These are phyloP conservation scores for Candoia aspera DNA, from an alignment of 2,113 vertebrate species.

Conservation along the genomic window DNA sequence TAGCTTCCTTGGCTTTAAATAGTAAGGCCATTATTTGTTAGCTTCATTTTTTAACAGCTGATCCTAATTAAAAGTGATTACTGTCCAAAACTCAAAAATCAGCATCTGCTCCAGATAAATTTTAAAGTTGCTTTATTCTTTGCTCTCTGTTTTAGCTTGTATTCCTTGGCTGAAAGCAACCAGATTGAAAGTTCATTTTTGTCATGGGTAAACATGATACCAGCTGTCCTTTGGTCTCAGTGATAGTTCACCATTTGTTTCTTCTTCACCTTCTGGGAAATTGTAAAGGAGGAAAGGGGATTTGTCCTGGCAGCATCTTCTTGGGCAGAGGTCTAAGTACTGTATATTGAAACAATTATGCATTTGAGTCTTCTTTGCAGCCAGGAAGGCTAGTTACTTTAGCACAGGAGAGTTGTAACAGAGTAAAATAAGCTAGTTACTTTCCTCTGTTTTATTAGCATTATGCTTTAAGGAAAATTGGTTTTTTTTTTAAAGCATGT, in stretches of 20 bases:
- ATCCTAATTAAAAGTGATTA: conserved; percentile 15
- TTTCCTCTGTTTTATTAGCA: neutral
- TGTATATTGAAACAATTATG: conserved; percentile 28
- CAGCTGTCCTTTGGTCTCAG: conserved; percentile 24
- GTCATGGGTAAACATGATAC: conserved; percentile 13
- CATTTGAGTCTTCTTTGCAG: conserved; percentile 13
- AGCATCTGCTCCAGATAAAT: conserved; percentile 12
- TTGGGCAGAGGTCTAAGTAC: conserved; percentile 29
- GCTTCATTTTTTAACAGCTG: neutral
- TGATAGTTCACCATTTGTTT: conserved; percentile 22
- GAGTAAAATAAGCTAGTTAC: neutral
- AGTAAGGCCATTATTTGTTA: neutral
- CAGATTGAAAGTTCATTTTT: conserved; percentile 1
- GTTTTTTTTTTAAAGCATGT: neutral
- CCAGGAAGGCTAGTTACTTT: neutral
- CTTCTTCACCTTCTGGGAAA: conserved; percentile 27
- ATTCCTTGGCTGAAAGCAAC: neutral
- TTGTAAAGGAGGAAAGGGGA: neutral
- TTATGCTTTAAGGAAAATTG: neutral
- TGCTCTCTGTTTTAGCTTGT: conserved; percentile 33
- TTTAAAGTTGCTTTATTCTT: neutral
- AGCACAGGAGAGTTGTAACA: neutral
- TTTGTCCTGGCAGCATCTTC: conserved; percentile 40
- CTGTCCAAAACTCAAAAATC: neutral
- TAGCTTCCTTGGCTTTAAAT: neutral